Conservation (phyloP, 2,888 invertebrate genomes). For the Cataglyphis livida region DNA sequence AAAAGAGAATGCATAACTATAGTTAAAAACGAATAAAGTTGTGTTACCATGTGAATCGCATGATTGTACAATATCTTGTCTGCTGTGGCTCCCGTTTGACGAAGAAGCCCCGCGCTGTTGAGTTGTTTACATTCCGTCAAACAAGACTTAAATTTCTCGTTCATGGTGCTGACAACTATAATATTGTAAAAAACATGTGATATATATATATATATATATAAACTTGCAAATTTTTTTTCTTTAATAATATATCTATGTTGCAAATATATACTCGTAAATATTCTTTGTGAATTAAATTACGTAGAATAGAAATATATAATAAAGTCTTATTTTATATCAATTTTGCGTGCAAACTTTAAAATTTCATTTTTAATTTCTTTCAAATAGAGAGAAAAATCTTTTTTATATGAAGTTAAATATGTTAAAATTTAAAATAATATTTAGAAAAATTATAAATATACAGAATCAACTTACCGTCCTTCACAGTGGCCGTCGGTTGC, state of each 20-base stretch:
- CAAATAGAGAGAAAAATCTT: too few species aligned
- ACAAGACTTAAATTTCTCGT: conserved; percentile 96
- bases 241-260: not conserved
- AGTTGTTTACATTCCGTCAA: conserved; percentile 95
- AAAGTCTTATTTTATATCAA: not conserved
- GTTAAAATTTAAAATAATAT: not conserved
- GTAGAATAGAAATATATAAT: not conserved
- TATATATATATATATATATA: too few species aligned
- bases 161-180: conserved; percentile 95
- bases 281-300: not conserved
- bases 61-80: conserved; percentile 99
- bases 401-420: too few species aligned
- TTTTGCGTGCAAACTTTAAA: not conserved
- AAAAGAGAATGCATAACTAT: not conserved
- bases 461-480: conserved; percentile 89
- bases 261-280: not conserved
- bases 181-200: conserved; percentile 65
- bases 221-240: not conserved
- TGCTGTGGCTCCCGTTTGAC: conserved; percentile 94
- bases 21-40: conserved; percentile 5
- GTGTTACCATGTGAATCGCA: conserved; percentile 96
- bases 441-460: not conserved
- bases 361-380: not conserved
- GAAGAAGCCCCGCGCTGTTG: conserved; percentile 91
- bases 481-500: conserved; percentile 96